Evolutionary conservation across 2,113 vertebrate species (phyloP), one percentile per base, ranked within the genome.

Genomic region (Nothocercus nigrocapillus): DNA sequence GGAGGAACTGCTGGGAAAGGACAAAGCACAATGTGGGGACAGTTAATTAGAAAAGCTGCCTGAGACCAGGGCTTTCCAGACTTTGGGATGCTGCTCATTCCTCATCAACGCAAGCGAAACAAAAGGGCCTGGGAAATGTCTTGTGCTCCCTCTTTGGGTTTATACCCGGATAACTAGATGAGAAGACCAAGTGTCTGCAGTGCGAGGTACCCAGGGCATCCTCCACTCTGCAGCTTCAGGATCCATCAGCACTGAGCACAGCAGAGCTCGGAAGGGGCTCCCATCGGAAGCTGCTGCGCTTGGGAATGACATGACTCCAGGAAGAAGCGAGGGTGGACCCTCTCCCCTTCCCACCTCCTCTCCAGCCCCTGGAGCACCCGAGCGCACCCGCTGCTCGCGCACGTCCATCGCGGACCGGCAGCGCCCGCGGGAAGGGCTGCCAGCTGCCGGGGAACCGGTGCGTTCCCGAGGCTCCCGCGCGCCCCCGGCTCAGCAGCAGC

Each of bases 41-140:
- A 4, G 77, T 61, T 89, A 78, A 93, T 88, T 85, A 53, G 82
- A 62, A 91, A 77, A 88, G 45, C 76, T 70, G 56, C 80, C 77
- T 0, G 0, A 83, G 54, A 85, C 40, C 18, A 5, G 32, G 61
- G 24, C 44, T 88, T 66, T 51, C 40, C 51, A 85, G 76, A 30
- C 36, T 95, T 95, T 19, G 72, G 59, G 89, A 49, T 47, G 77
- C 54, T 59, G 70, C 73, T 86, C 40, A n/a, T 2, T 1, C 38
- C 47, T 82, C 70, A 72, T 45, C 82, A 63, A 69, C 17, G 66
- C 62, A 92, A 87, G 93, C 7, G 14, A 83, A 81, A 62, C 9
- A 32, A 67, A 11, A 1, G 2, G 66, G 88, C 22, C 13, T 67
- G n/a, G 40, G 45, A 51, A 19, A 24, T 5, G 20, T 7, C 59